Conservation (phyloP, 2,888 invertebrate species). For the Aporophyla nigra region DNA sequence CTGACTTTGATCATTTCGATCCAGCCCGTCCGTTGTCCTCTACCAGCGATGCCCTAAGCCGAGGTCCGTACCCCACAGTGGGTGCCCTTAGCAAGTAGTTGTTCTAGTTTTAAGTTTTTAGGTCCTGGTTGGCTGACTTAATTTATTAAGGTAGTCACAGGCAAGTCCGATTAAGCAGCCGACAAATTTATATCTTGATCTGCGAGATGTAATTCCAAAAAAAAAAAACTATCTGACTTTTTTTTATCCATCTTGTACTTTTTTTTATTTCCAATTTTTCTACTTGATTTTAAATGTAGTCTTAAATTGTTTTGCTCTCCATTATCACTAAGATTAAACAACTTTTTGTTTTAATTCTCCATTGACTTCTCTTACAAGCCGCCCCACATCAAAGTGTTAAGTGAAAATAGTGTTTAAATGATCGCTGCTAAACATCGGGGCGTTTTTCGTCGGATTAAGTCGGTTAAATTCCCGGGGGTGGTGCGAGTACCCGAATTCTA, state of each 20-base stretch:
- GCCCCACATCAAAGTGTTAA: constrained; percentile 70
- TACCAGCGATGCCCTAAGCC: too few species aligned
- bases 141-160: too few species aligned
- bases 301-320: background rate
- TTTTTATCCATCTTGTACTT: background rate
- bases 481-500: constrained; percentile 86
- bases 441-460: constrained; percentile 83
- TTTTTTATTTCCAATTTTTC: background rate
- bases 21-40: too few species aligned
- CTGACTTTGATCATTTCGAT: too few species aligned
- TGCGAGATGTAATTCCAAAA: too few species aligned
- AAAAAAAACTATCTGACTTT: too few species aligned
- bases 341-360: background rate
- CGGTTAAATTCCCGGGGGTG: constrained; percentile 80
- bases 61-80: too few species aligned
- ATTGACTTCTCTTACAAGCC: constrained; percentile 7
- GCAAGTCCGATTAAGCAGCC: too few species aligned
- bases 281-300: background rate
- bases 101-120: too few species aligned
- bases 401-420: constrained; percentile 88
- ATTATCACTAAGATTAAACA: background rate
- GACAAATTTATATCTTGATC: too few species aligned
- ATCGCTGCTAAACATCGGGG: constrained; percentile 87
- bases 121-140: too few species aligned
- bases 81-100: too few species aligned